Conservation (phyloP, 2,888 invertebrate species). For the Phasia obesa region DNA sequence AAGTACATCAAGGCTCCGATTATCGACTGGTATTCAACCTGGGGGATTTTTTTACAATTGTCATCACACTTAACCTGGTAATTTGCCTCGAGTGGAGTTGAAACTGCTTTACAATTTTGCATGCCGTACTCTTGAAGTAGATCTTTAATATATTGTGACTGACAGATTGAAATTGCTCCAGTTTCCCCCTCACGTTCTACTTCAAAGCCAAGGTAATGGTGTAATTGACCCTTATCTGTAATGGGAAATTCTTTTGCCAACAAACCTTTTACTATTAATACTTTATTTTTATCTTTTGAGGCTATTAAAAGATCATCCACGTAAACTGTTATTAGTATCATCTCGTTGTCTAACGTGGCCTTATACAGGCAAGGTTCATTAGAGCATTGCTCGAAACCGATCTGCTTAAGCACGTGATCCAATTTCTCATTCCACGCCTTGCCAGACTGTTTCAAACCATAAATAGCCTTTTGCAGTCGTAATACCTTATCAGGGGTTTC, state of each 20-base stretch:
- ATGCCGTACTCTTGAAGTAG: conserved; percentile 30
- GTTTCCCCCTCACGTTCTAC: not conserved
- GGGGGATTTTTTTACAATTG: conserved; percentile 36
- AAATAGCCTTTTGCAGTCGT: no score
- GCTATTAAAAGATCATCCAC: not conserved
- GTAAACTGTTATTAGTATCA: conserved; percentile 1
- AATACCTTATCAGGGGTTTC: no score
- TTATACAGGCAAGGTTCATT: not conserved
- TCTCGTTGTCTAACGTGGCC: not conserved
- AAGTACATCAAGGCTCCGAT: conserved; percentile 63
- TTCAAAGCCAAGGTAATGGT: conserved; percentile 8
- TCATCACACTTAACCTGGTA: not conserved
- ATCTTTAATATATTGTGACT: conserved; percentile 16
- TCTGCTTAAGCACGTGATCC: no score
- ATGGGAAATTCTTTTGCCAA: conserved; percentile 6
- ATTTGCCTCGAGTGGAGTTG: not conserved
- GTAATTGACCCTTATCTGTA: conserved; percentile 13
- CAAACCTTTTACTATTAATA: not conserved
- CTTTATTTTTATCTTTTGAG: not conserved
- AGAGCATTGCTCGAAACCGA: no score
- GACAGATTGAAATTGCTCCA: conserved; percentile 4
- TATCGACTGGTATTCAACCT: conserved; percentile 55
- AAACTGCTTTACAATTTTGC: conserved; percentile 21
- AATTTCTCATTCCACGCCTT: no score
- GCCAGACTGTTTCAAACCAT: no score